Conservation (phyloP, 2,113 vertebrate genomes). For the Festucalex cinctus region DNA sequence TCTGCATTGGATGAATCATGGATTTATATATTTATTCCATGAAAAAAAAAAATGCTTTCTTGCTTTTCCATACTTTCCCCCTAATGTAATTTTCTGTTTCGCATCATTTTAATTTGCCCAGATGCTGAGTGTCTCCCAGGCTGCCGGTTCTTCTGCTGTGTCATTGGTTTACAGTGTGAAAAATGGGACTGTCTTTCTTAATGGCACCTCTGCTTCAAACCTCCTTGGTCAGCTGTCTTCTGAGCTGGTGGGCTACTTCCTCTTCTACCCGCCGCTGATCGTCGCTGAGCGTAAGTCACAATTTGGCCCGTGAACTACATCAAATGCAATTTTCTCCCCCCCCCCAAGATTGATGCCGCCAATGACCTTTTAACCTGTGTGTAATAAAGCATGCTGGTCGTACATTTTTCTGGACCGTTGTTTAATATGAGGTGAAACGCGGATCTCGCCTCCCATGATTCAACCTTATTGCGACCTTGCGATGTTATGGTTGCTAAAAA, state of each 20-base stretch:
- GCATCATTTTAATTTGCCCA: slow-evolving; percentile 49
- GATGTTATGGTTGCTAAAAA: slow-evolving; percentile 15
- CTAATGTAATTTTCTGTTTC: slow-evolving; percentile 1
- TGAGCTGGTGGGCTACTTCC: slow-evolving; percentile 97
- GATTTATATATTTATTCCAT: background rate
- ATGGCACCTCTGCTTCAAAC: slow-evolving; percentile 88
- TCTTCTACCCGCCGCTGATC: slow-evolving; percentile 91
- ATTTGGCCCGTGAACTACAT: slow-evolving; percentile 26
- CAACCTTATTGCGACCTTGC: slow-evolving; percentile 6
- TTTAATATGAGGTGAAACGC: background rate
- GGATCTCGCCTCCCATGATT: background rate
- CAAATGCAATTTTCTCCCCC: background rate
- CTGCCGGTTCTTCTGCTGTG: slow-evolving; percentile 80
- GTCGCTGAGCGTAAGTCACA: slow-evolving; percentile 92
- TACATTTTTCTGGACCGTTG: background rate
- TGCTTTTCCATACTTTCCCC: background rate
- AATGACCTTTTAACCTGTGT: slow-evolving; percentile 2
- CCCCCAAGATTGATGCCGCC: background rate
- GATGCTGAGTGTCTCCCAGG: slow-evolving; percentile 85
- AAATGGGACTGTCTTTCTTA: slow-evolving; percentile 84
- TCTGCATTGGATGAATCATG: slow-evolving; percentile 15
- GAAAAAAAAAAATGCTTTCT: background rate
- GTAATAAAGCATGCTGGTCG: background rate
- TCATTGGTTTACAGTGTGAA: slow-evolving; percentile 88
- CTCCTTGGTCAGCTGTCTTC: slow-evolving; percentile 92